Evolutionary conservation across 2,797 vertebrate species (phyloP).

Genomic region (Brachyalestes nurse): DNA sequence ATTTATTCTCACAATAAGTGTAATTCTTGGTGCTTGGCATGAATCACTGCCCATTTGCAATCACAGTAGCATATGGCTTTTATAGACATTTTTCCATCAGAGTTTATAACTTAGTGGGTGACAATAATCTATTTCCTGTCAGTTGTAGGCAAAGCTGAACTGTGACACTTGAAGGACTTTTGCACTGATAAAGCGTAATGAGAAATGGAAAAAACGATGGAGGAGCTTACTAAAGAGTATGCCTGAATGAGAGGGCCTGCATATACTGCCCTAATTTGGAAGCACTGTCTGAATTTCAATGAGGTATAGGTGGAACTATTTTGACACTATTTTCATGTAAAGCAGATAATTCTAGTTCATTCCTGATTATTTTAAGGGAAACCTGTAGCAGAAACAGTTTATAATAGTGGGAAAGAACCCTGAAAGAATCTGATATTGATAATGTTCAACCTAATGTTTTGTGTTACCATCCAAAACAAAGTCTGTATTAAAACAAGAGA

Average conservation of each 20-base stretch:
- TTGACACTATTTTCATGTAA: background rate
- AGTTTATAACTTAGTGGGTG: constrained; percentile 13
- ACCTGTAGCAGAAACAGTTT: background rate
- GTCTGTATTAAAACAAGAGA: too few species aligned
- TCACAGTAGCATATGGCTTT: background rate
- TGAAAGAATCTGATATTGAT: background rate
- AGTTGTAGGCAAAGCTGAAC: constrained; percentile 16
- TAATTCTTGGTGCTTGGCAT: background rate
- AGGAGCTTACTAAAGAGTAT: background rate
- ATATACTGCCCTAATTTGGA: background rate
- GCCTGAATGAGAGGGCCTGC: background rate
- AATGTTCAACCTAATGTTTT: background rate
- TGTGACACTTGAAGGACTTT: constrained; percentile 15
- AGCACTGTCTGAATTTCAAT: constrained; percentile 1
- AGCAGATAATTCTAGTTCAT: background rate
- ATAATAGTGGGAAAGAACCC: background rate
- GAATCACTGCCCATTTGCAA: background rate
- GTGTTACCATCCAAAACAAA: background rate
- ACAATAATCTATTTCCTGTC: constrained; percentile 17
- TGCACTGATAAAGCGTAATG: constrained; percentile 6
- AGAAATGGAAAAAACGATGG: constrained; percentile 19
- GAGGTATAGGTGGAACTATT: background rate
- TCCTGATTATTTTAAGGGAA: background rate
- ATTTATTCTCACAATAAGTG: background rate
- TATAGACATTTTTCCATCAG: background rate